These are phyloP conservation scores for Catostomus latipinnis DNA, from an alignment of 2,797 vertebrate genomes.

Conservation along the genomic window DNA sequence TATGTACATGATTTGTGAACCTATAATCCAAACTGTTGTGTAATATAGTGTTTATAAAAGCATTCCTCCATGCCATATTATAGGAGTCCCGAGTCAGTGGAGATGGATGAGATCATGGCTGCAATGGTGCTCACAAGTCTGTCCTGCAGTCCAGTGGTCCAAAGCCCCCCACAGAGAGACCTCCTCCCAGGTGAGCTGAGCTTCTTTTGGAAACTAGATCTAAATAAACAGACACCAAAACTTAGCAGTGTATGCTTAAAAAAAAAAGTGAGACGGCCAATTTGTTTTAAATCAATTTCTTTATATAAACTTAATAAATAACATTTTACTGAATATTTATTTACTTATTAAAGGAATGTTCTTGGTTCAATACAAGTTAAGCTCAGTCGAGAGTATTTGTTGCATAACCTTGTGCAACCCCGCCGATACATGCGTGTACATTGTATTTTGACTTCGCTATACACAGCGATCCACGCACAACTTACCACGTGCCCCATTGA, in stretches of 20 bases:
- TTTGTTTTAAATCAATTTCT: background rate
- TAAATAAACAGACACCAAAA: background rate
- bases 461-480: no score
- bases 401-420: no score
- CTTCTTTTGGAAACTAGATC: background rate
- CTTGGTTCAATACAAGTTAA: no score
- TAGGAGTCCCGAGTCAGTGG: slow-evolving; percentile 86
- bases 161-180: slow-evolving; percentile 80
- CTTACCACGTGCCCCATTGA: no score
- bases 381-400: no score
- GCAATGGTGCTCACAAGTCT: slow-evolving; percentile 97
- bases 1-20: no score
- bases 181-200: slow-evolving; percentile 77
- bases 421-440: no score
- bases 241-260: background rate
- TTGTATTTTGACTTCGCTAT: no score
- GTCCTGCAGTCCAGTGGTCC: slow-evolving; percentile 88
- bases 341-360: no score
- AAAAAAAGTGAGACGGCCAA: background rate
- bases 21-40: background rate
- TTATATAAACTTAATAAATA: no score
- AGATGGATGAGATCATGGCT: slow-evolving; percentile 97
- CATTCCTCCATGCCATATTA: slow-evolving; percentile 52
- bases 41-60: background rate
- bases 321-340: no score